Base-by-base conservation (phyloP, 2,797 vertebrate species). In the Scolopax rusticola region DNA sequence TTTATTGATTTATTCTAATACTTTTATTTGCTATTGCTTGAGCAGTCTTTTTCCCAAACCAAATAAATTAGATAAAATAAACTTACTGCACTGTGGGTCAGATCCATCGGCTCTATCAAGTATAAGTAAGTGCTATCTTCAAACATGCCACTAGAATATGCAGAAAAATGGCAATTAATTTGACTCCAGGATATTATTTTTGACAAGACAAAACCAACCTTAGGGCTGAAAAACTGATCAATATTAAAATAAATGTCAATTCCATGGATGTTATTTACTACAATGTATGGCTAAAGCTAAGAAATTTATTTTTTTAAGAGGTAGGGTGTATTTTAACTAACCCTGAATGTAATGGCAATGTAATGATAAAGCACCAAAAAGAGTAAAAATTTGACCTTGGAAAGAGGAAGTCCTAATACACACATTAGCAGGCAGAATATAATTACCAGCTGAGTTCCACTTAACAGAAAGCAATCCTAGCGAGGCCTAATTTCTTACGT, bases 111-210 rank as follows among this genome's bases (percentile, higher is more conserved):
- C 96, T 99, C 99, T 96, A 99, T 99, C 97, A 99, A 98, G 93
- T 99, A 99, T 81, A 98, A 89, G 30, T 98, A 98, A 95, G 98
- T 95, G 89, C 97, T 98, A 87, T 99, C 99, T 94, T 99, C 99
- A 98, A 99, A 99, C 98, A 99, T 99, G 84, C 99, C 99, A 92
- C 99, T 99, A 96, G 27, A 96, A 96, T 38, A 82, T 82, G 81
- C 95, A 94, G 94, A 94, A 81, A 87, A 97, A 96, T 11, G 38
- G 12, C 8, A 84, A 93, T 47, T 30, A 9, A 63, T 48, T 61
- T 50, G n/a, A 92, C n/a, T 59, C 15, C 20, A 81, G 23, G 5
- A 36, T 61, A 80, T 13, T 8, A 48, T 48, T 54, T 92, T 81
- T 65, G 40, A 12, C 4, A 9, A 61, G n/a, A 86, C 8, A 93